These are phyloP conservation scores for Venusia cambrica DNA, from an alignment of 2,888 invertebrate species.

Conservation along the genomic window DNA sequence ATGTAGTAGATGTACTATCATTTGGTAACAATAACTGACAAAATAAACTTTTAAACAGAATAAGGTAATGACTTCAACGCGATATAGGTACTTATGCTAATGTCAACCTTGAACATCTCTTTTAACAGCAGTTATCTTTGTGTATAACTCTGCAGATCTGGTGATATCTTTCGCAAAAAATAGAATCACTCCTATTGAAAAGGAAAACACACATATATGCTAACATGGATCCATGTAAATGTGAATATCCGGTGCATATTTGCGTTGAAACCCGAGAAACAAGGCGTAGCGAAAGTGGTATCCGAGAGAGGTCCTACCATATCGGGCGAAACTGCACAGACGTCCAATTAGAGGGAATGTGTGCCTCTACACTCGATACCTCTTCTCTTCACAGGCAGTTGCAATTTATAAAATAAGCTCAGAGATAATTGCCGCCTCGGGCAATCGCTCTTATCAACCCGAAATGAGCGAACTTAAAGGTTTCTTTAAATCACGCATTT, in stretches of 20 bases:
- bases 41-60: background rate
- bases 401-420: conserved; percentile 25
- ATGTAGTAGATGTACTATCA: too few species aligned
- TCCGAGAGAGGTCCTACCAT: conserved; percentile 56
- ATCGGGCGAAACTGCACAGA: conserved; percentile 54
- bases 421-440: conserved; percentile 18
- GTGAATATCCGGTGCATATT: conserved; percentile 27
- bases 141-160: too few species aligned
- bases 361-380: conserved; percentile 43
- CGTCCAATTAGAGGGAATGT: conserved; percentile 77
- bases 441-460: conserved; percentile 16
- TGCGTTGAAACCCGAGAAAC: conserved; percentile 36
- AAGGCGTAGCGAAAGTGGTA: conserved; percentile 63
- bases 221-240: too few species aligned
- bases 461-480: conserved; percentile 8
- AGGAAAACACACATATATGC: too few species aligned
- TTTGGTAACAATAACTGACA: too few species aligned
- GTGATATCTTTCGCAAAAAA: too few species aligned
- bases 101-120: conserved; percentile 37
- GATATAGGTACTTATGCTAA: conserved; percentile 12
- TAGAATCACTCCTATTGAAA: too few species aligned
- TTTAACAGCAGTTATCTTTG: too few species aligned
- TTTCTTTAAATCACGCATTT: conserved; percentile 22
- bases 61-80: conserved; percentile 35
- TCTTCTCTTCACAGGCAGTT: conserved; percentile 61